Base-by-base conservation (phyloP, 2,797 vertebrate genomes). In the Gastrophryne carolinensis region DNA sequence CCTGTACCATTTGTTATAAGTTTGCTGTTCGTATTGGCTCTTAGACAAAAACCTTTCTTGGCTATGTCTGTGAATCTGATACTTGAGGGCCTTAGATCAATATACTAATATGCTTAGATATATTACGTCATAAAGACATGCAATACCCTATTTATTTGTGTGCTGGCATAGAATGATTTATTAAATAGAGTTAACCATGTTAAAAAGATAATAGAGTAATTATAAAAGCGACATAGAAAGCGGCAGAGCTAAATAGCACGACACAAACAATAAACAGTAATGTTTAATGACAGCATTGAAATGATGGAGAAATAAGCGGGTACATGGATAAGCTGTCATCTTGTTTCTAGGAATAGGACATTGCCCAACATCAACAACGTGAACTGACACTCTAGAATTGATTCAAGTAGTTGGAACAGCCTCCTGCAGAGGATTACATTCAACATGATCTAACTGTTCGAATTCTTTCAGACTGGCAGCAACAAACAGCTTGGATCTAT, bases 361-460 rank as follows among this genome's bases (percentile, higher is more conserved):
- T 83, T 82, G 73, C 53, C 77, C 58, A 81, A 84, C 85, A 83
- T 83, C 78, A 86, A 84, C 75, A 85, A 83, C 47, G 56, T 81
- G 70, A 79, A 80, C 76, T 83, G 81, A 84, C 79, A 79, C 4
- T 23, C 54, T 61, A 75, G 9, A 60, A 66, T 81, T 84, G 82
- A 86, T 88, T 82, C 80, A 62, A 80, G 63, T 57, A 56, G 41
- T 75, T 75, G 37, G 70, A 80, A 82, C 37, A 79, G 69, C 21
- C 44, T 62, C 49, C 44, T 35, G 21, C 35, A 27, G 68, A 81
- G 69, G 78, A 80, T 86, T 83, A 76, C 69, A 54, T 79, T 82
- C 83, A 85, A 81, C 72, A 73, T n/a, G 83, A 72, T 9, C 56
- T 81, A 80, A 81, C 76, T 81, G 29, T 82, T 87, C 78, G 80